Conservation (phyloP, 2,113 vertebrate genomes). For the Spermophilus dauricus region DNA sequence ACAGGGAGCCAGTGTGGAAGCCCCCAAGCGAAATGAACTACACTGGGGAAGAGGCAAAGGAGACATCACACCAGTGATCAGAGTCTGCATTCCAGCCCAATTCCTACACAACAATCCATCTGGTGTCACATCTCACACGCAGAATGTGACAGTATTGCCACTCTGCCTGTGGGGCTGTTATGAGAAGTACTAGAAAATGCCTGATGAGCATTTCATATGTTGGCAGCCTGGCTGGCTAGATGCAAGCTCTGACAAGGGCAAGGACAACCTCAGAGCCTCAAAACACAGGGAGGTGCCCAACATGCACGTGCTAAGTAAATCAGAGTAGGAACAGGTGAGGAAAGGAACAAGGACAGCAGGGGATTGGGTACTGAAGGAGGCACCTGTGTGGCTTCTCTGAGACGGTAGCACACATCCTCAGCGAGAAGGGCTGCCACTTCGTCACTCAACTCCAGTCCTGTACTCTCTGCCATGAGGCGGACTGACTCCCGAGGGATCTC, state of each 20-base stretch:
- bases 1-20: fast-evolving
- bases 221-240: not conserved
- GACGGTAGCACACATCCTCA: conserved; percentile 95
- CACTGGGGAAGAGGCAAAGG: not conserved
- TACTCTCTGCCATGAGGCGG: conserved; percentile 93
- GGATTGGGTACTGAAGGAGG: fast-evolving
- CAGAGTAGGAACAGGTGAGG: not conserved
- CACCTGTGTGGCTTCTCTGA: conserved; percentile 94
- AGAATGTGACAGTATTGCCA: not conserved
- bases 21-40: not conserved
- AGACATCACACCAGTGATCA: not conserved
- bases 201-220: not conserved
- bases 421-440: conserved; percentile 93
- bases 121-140: fast-evolving
- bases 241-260: not conserved
- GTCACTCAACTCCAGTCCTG: conserved; percentile 93
- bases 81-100: not conserved
- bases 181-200: not conserved
- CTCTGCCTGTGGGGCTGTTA: not conserved
- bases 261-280: not conserved
- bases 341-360: not conserved
- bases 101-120: not conserved
- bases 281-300: not conserved
- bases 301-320: fast-evolving
- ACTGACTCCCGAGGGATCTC: conserved; percentile 95